Conservation (phyloP, 2,888 invertebrate species). For the Syrista parreyssii region DNA sequence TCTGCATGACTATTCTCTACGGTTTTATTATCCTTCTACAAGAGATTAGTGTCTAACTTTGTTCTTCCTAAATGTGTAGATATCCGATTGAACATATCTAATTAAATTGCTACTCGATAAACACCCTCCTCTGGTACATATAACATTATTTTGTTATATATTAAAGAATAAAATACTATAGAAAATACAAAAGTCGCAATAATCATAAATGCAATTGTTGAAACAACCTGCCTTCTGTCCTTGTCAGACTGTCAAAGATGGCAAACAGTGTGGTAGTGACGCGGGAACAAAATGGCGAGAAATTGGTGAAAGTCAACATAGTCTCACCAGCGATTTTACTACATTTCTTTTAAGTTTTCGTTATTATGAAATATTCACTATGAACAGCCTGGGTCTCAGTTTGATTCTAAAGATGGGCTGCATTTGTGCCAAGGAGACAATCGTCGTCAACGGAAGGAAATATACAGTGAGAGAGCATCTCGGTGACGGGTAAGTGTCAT, state of each 20-base stretch:
- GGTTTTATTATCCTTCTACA: no score
- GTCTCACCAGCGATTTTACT: no score
- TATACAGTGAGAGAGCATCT: constrained; percentile 78
- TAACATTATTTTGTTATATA: no score
- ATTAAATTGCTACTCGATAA: no score
- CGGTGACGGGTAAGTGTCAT: constrained; percentile 77
- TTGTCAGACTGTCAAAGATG: background rate
- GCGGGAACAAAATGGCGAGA: constrained; percentile 28
- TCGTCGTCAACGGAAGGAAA: constrained; percentile 77
- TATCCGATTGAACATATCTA: no score
- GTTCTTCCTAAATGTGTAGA: no score
- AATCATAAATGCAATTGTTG: no score
- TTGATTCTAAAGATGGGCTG: constrained; percentile 80
- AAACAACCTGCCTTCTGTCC: background rate
- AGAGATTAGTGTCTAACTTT: no score
- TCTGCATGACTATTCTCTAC: no score
- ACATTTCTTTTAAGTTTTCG: background rate
- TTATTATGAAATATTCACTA: constrained; percentile 50
- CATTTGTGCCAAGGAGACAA: constrained; percentile 78
- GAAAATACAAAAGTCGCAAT: no score
- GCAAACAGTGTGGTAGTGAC: constrained; percentile 16
- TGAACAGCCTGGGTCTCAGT: constrained; percentile 78
- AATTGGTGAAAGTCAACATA: constrained; percentile 12
- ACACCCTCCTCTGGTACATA: no score
- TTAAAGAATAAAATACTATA: no score